Percentiles rank a stretch among this genome's conserved stretches.
Evolutionary conservation across 2,797 vertebrate species (phyloP).

Genomic region (Toxotes lorentzi): DNA sequence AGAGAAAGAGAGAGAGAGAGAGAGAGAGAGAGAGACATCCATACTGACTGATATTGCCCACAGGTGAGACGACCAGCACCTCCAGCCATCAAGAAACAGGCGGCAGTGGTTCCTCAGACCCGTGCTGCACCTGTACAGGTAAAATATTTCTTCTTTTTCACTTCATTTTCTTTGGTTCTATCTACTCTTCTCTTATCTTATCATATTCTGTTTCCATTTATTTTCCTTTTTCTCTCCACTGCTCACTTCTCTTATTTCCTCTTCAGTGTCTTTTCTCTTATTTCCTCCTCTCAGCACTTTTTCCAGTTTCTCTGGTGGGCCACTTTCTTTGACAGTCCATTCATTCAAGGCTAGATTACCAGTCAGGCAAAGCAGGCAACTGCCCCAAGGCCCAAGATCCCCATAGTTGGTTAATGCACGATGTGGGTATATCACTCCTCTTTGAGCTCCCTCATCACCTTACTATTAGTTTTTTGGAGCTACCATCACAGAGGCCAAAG

Average conservation of each 20-base stretch:
- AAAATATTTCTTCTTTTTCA: slow-evolving; percentile 4
- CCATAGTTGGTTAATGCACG: background rate
- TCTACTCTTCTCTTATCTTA: background rate
- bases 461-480: background rate
- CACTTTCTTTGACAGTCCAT: background rate
- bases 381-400: no score
- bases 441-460: background rate
- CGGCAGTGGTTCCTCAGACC: background rate
- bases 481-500: background rate
- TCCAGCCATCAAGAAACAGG: slow-evolving; percentile 47
- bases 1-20: slow-evolving; percentile 2
- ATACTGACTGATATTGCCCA: slow-evolving; percentile 20
- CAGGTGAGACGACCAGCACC: slow-evolving; percentile 62
- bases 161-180: background rate
- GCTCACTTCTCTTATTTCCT: background rate
- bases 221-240: no score
- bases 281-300: background rate
- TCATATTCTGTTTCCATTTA: background rate
- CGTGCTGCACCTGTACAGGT: slow-evolving; percentile 67
- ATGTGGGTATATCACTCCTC: background rate
- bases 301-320: background rate
- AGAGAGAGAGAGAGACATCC: background rate
- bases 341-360: background rate
- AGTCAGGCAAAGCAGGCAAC: background rate
- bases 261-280: background rate